Percentiles rank a stretch among this genome's conserved stretches.
Conservation (phyloP, 35 echinoderm and acorn worm species). For the Holothuria glaberrima region DNA sequence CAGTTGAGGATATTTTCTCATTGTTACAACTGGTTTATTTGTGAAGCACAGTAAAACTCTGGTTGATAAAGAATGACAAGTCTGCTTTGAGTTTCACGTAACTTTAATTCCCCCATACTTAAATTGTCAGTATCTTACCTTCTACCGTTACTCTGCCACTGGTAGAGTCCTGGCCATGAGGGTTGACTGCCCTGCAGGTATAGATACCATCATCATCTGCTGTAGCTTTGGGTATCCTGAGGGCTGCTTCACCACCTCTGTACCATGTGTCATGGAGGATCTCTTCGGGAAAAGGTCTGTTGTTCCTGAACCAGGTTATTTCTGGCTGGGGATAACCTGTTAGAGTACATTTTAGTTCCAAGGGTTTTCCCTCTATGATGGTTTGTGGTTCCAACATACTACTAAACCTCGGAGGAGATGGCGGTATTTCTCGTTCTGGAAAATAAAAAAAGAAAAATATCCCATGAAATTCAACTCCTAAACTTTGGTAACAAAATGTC, state of each 20-base stretch:
- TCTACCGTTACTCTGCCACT: slow-evolving; percentile 61
- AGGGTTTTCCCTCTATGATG: slow-evolving; percentile 58
- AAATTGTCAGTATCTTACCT: slow-evolving; percentile 1
- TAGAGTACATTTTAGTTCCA: slow-evolving; percentile 64
- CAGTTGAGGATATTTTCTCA: too few species aligned
- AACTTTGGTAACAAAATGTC: too few species aligned
- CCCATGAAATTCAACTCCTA: too few species aligned
- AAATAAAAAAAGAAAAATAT: not conserved
- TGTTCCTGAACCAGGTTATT: slow-evolving; percentile 67
- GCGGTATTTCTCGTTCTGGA: slow-evolving; percentile 31
- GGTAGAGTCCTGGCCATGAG: slow-evolving; percentile 63
- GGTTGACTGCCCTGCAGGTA: slow-evolving; percentile 69
- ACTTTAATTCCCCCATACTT: too few species aligned
- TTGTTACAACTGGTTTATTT: too few species aligned
- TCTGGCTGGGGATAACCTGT: slow-evolving; percentile 56
- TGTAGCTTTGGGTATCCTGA: slow-evolving; percentile 43
- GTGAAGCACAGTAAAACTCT: too few species aligned
- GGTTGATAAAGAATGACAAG: too few species aligned
- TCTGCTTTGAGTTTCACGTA: too few species aligned
- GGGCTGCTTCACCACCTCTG: slow-evolving; percentile 51
- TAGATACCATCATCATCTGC: slow-evolving; percentile 69
- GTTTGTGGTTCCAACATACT: slow-evolving; percentile 58
- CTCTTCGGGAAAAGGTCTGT: slow-evolving; percentile 37
- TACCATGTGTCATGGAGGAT: slow-evolving; percentile 53
- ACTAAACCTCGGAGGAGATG: slow-evolving; percentile 65